phyloP scores from a whole-genome alignment of 2,888 invertebrate species.

The Ashinkailepas kermadecensis region DNA sequence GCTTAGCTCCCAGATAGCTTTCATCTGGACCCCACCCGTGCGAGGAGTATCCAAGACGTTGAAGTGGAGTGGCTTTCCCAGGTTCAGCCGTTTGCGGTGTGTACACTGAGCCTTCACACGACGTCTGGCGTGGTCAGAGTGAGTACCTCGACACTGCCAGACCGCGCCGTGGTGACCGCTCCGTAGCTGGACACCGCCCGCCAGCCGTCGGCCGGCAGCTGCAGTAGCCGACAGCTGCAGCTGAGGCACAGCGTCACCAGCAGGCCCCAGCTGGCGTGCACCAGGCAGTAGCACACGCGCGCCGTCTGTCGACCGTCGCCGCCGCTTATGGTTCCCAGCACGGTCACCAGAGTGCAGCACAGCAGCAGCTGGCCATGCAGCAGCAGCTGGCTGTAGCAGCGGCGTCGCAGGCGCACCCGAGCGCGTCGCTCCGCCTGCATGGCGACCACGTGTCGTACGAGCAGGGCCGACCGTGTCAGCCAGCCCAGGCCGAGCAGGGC shows the following conservation, averaged over 20 bases:
- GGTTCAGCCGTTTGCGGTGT: not conserved
- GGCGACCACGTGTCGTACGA: not conserved
- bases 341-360: not conserved
- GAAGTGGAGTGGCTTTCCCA: not conserved
- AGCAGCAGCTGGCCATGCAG: slow-evolving; percentile 2
- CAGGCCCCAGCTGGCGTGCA: not conserved
- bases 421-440: not conserved
- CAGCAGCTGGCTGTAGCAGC: not conserved
- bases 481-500: not conserved
- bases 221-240: not conserved
- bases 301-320: not conserved
- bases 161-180: not conserved
- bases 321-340: not conserved
- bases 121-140: not conserved
- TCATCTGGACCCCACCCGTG: no score
- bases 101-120: not conserved
- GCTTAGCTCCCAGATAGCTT: no score
- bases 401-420: not conserved
- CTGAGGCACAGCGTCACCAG: not conserved
- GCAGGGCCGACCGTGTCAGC: not conserved
- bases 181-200: not conserved
- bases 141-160: not conserved
- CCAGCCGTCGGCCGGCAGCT: not conserved
- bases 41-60: no score
- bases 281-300: not conserved